These are phyloP conservation scores for Epinephelus lanceolatus DNA, from an alignment of 2,113 vertebrate genomes.

Conservation along the genomic window DNA sequence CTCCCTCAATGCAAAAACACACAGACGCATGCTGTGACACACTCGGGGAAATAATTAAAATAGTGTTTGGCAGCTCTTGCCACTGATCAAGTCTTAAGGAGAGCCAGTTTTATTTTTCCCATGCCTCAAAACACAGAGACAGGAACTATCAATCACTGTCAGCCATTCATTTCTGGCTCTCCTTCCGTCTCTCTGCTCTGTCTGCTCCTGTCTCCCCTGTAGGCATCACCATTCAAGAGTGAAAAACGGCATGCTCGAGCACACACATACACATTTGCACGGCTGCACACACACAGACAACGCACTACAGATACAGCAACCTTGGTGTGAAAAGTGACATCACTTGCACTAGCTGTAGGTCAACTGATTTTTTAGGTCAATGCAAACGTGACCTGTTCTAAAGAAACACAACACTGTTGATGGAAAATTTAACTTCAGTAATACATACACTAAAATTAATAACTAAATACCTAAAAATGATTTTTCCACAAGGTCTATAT, in stretches of 20 bases:
- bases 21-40: conserved; percentile 35
- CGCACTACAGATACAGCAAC: neutral
- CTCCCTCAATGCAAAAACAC: conserved; percentile 16
- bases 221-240: conserved; percentile 60
- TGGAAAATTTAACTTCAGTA: neutral
- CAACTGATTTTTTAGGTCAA: neutral
- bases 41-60: conserved; percentile 55
- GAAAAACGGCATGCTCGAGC: conserved; percentile 19
- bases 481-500: neutral
- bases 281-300: neutral
- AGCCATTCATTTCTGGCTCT: conserved; percentile 43
- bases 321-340: conserved; percentile 35
- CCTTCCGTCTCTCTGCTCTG: conserved; percentile 49
- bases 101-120: conserved; percentile 60
- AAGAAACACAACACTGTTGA: neutral
- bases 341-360: conserved; percentile 10
- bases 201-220: conserved; percentile 71
- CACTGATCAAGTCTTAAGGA: conserved; percentile 37
- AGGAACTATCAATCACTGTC: conserved; percentile 71
- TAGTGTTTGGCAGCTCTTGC: conserved; percentile 43
- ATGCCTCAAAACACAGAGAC: conserved; percentile 48
- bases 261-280: conserved; percentile 10
- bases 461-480: neutral
- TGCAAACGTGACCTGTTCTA: neutral
- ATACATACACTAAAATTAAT: neutral